These are phyloP conservation scores for Malachius bipustulatus DNA, from an alignment of 2,888 invertebrate species.

Conservation along the genomic window DNA sequence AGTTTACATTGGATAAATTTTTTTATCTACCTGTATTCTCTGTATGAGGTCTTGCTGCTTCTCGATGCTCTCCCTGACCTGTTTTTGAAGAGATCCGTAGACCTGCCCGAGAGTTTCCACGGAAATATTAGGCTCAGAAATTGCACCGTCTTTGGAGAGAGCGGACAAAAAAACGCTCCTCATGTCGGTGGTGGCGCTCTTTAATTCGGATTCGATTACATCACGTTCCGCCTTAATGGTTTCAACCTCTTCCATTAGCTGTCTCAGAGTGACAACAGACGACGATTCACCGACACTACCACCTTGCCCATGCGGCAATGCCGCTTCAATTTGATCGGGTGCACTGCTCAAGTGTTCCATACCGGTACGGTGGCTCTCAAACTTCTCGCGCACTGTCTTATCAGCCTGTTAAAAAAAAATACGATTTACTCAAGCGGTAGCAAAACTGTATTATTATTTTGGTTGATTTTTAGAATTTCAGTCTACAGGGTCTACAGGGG, in stretches of 20 bases:
- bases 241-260: constrained; percentile 71
- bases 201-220: constrained; percentile 76
- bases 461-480: background rate
- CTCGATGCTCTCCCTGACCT: constrained; percentile 62
- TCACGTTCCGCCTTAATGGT: constrained; percentile 81
- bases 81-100: constrained; percentile 65
- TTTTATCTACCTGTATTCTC: constrained; percentile 52
- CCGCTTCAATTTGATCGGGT: constrained; percentile 54
- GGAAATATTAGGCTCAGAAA: constrained; percentile 64
- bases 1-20: no score
- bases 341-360: constrained; percentile 74
- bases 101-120: constrained; percentile 59
- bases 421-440: constrained; percentile 3
- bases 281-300: constrained; percentile 42
- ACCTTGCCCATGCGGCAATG: constrained; percentile 56
- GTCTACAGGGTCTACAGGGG: no score
- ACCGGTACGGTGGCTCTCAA: constrained; percentile 59
- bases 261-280: constrained; percentile 54
- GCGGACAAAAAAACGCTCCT: constrained; percentile 66
- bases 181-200: constrained; percentile 69
- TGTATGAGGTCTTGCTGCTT: constrained; percentile 58
- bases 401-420: constrained; percentile 42
- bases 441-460: no score
- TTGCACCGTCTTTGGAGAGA: constrained; percentile 61
- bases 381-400: constrained; percentile 77